Evolutionary conservation across 2,888 invertebrate species (phyloP), one percentile per base, ranked within the genome.

Genomic region (Drosophila diplacantha): DNA sequence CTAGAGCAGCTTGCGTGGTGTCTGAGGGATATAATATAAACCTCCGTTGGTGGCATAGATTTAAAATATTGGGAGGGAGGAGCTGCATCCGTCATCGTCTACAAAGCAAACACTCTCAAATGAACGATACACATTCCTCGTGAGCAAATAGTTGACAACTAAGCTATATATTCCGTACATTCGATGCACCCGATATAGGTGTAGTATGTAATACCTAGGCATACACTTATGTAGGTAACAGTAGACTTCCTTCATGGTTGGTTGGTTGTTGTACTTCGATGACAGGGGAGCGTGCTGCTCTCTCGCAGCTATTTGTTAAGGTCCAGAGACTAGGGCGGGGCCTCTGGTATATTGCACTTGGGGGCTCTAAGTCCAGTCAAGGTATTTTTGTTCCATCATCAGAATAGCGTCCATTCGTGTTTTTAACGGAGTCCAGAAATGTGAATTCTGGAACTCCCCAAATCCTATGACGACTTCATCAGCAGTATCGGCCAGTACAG

Each of bases 401-500:
- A 29, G 41, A 14, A 59, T 31, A 22, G 44, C 56, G n/a, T 34
- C 24, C 39, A 12, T 62, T 66, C 26, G 16, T 22, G 55, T 69
- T 78, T 73, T 85, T 84, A 87, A 77, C 85, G 87, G 87, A 87
- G 87, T 83, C 87, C 87, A 87, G 87, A 85, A 65, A 81, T 73
- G 49, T 85, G 83, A n/a, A 47, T 46, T 81, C 87, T 87, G 87
- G 87, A 87, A 71, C 86, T 87, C 87, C 87, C 82, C 69, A 87
- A 84, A 78, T 87, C 85, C 86, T 88, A 88, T 85, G 88, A 87
- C 43, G 92, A 93, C 83, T 93, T 93, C 73, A 93, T 89, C 46
- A 94, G 88, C 47, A 95, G 88, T 63, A 94, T 92, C 0, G 94
- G 94, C 94, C 95, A 95, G 87, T 94, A 95, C 83, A 94, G 89